Conservation (phyloP, 1,140 invertebrate genomes). For the Ylistrum balloti region DNA sequence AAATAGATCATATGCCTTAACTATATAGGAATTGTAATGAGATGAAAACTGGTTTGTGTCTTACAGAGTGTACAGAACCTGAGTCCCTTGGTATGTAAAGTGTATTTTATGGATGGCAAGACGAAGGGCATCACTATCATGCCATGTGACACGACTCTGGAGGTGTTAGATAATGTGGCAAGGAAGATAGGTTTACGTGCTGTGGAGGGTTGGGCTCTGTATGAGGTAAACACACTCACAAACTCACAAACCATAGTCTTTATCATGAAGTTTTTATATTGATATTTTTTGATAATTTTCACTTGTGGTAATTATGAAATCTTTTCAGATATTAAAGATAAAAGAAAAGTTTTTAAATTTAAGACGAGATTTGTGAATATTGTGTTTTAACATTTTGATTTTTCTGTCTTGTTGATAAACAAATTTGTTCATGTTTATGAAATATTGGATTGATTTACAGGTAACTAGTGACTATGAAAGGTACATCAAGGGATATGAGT, state of each 20-base stretch:
- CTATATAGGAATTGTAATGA: too few relatives aligned
- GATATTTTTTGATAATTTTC: too few relatives aligned
- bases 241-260: too few relatives aligned
- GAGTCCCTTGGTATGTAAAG: slow-evolving; percentile 95
- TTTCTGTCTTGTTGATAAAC: neutral
- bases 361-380: neutral
- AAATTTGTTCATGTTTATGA: neutral
- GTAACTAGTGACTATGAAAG: slow-evolving; percentile 92
- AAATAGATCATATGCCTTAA: too few relatives aligned
- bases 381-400: neutral
- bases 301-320: too few relatives aligned
- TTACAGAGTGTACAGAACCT: slow-evolving; percentile 92
- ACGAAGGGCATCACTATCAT: slow-evolving; percentile 98
- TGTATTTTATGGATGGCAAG: slow-evolving; percentile 97
- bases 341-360: neutral
- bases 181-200: slow-evolving; percentile 93
- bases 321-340: neutral
- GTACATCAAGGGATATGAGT: slow-evolving; percentile 96
- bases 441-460: slow-evolving; percentile 79
- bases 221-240: slow-evolving; percentile 83
- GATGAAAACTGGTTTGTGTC: neutral
- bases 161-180: slow-evolving; percentile 93
- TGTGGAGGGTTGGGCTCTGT: slow-evolving; percentile 96
- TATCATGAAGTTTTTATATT: too few relatives aligned
- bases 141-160: slow-evolving; percentile 95